A percentile compares a stretch with the other conserved stretches of the same genome.
Evolutionary conservation across 2,797 vertebrate genomes (phyloP).

Genomic region (Dipus sagitta): DNA sequence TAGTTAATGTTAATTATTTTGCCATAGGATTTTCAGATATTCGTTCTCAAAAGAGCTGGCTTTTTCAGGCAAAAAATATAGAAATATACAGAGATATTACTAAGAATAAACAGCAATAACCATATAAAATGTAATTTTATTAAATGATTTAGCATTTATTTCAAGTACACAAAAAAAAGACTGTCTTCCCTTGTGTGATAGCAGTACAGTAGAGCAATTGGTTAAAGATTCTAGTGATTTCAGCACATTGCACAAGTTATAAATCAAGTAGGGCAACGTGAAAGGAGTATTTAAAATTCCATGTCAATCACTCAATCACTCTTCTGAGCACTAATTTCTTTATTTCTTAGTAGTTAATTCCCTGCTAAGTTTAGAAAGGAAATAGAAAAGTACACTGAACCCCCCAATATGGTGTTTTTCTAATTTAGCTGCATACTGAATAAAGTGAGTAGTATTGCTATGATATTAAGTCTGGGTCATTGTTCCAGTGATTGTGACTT

Average conservation of each 20-base stretch:
- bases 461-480: neutral
- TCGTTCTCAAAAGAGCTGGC: neutral
- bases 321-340: neutral
- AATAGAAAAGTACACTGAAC: neutral
- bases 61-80: neutral
- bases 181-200: neutral
- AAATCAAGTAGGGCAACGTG: neutral
- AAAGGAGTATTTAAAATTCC: neutral
- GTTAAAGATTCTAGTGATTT: neutral
- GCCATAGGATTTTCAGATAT: neutral
- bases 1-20: slow-evolving; percentile 31
- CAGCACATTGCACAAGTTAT: neutral
- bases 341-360: neutral
- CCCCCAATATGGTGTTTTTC: neutral
- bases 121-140: slow-evolving; percentile 34
- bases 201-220: neutral
- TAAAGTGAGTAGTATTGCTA: neutral
- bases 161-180: slow-evolving; percentile 26
- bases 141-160: slow-evolving; percentile 26
- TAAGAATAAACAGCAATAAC: slow-evolving; percentile 47
- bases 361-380: slow-evolving; percentile 19
- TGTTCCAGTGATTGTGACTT: neutral
- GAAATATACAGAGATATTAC: neutral
- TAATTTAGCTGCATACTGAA: neutral
- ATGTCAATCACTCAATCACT: slow-evolving; percentile 16